These are phyloP conservation scores for Allygus modestus DNA, from an alignment of 2,888 invertebrate genomes.

Conservation along the genomic window DNA sequence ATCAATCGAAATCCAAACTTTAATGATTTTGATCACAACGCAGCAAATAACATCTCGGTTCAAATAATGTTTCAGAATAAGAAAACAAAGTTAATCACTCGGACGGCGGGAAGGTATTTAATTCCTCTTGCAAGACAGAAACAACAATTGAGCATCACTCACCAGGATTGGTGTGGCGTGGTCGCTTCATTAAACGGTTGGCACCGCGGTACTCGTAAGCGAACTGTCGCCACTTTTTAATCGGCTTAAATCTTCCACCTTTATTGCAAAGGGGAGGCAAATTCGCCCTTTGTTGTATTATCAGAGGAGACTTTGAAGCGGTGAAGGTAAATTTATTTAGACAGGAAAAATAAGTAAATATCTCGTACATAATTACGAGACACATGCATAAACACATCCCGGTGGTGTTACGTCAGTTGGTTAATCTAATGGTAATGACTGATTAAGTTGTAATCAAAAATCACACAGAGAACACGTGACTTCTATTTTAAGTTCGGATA, in stretches of 20 bases:
- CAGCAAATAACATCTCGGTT: neutral
- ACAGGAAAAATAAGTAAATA: too few species aligned
- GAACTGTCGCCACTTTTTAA: slow-evolving; percentile 29
- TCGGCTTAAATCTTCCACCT: neutral
- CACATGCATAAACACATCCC: too few species aligned
- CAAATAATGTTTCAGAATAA: neutral
- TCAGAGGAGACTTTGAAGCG: too few species aligned
- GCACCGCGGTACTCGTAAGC: neutral
- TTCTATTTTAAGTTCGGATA: too few species aligned
- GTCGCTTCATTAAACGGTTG: slow-evolving; percentile 5
- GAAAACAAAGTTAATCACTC: neutral
- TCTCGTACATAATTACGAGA: too few species aligned
- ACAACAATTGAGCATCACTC: slow-evolving; percentile 35
- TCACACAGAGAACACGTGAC: too few species aligned
- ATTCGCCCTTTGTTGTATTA: neutral
- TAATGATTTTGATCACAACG: too few species aligned
- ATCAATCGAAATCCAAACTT: too few species aligned
- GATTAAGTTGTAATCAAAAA: too few species aligned
- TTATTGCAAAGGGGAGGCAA: neutral
- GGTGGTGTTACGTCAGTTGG: too few species aligned
- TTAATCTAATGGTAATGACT: too few species aligned
- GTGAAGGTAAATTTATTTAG: too few species aligned
- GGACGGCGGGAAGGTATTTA: slow-evolving; percentile 32
- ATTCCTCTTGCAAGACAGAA: neutral
- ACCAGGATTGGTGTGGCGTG: neutral